These are phyloP conservation scores for Ammodytes dubius DNA, from an alignment of 2,113 vertebrate species.

Conservation along the genomic window DNA sequence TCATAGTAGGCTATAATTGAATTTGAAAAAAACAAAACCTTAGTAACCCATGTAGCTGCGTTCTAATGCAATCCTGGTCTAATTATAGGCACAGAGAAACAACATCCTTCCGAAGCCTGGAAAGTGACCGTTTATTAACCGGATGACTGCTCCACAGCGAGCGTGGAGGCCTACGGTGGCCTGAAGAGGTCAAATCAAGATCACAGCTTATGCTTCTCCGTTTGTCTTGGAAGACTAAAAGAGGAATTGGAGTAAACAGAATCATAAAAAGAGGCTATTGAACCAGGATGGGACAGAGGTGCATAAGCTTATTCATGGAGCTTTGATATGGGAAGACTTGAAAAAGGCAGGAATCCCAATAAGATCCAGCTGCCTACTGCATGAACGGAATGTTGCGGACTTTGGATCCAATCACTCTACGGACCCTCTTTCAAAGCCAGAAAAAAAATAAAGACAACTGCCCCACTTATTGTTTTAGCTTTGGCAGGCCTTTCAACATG, in stretches of 20 bases:
- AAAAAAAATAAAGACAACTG: too few relatives aligned
- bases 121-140: background rate
- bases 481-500: too few relatives aligned
- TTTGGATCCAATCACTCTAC: too few relatives aligned
- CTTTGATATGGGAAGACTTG: too few relatives aligned
- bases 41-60: background rate
- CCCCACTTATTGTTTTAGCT: too few relatives aligned
- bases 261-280: background rate
- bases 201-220: background rate
- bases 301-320: background rate
- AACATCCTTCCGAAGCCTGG: background rate
- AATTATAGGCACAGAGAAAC: conserved; percentile 5
- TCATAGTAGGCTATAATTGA: too few relatives aligned
- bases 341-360: too few relatives aligned
- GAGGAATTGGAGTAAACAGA: too few relatives aligned
- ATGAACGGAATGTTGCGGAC: too few relatives aligned
- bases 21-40: background rate
- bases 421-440: too few relatives aligned
- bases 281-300: background rate
- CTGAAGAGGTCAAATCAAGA: background rate
- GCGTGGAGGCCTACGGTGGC: conserved; percentile 3
- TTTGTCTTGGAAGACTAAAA: background rate
- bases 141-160: conserved; percentile 18
- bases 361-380: too few relatives aligned
- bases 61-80: conserved; percentile 5